Conservation (phyloP, 2,888 invertebrate species). For the Sipha maydis region DNA sequence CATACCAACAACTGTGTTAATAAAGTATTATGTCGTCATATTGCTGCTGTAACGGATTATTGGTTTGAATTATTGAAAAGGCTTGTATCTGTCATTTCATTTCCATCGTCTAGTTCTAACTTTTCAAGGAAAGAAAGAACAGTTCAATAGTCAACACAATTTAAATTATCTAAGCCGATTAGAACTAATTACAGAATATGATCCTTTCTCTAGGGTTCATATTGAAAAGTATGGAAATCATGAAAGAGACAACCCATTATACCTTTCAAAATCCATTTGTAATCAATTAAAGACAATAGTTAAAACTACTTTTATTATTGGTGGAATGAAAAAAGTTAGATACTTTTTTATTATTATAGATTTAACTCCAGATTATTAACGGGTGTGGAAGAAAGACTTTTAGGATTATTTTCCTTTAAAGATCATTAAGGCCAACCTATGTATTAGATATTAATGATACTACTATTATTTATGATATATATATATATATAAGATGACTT, state of each 20-base stretch:
- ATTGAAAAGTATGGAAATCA: constrained; percentile 51
- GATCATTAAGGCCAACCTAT: constrained; percentile 65
- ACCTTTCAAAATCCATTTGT: constrained; percentile 53
- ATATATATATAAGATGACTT: too few species aligned
- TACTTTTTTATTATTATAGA: constrained; percentile 59
- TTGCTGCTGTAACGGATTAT: too few species aligned
- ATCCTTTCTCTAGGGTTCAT: constrained; percentile 53
- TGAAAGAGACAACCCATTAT: constrained; percentile 36
- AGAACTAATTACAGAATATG: constrained; percentile 55
- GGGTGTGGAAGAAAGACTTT: constrained; percentile 66
- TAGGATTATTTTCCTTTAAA: constrained; percentile 65
- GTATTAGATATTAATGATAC: constrained; percentile 6
- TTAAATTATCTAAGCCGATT: constrained; percentile 65
- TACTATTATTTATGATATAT: too few species aligned
- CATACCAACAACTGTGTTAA: too few species aligned
- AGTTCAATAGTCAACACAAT: constrained; percentile 65
- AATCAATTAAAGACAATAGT: constrained; percentile 49
- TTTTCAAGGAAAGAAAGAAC: constrained; percentile 65
- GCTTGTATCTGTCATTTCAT: too few species aligned
- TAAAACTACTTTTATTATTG: constrained; percentile 8
- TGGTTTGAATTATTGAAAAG: too few species aligned
- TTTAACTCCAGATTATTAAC: constrained; percentile 63
- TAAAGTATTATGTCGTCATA: too few species aligned
- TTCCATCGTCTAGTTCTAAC: constrained; percentile 65
- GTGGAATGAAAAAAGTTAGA: constrained; percentile 37